These are phyloP conservation scores for Anableps anableps DNA, from an alignment of 2,797 vertebrate species.

Conservation along the genomic window DNA sequence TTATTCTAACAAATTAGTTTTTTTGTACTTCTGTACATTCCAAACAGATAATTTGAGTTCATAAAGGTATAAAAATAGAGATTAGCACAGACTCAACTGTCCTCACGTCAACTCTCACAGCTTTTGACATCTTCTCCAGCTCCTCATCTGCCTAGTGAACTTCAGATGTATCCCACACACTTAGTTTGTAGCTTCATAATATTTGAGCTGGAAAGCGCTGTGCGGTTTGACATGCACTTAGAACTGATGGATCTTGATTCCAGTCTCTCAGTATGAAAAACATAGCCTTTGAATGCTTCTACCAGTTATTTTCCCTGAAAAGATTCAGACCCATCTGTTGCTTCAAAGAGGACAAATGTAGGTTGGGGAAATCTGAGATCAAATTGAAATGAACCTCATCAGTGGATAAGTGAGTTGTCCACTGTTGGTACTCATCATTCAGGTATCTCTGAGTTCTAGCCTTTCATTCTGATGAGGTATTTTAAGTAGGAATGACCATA, in stretches of 20 bases:
- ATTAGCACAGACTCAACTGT: slow-evolving; percentile 22
- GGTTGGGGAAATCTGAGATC: slow-evolving; percentile 38
- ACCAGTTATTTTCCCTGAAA: slow-evolving; percentile 47
- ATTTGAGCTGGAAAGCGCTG: slow-evolving; percentile 65
- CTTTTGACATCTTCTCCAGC: slow-evolving; percentile 42
- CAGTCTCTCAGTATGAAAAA: slow-evolving; percentile 43
- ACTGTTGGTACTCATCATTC: slow-evolving; percentile 24
- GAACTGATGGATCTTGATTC: slow-evolving; percentile 60
- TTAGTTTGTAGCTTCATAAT: slow-evolving; percentile 60
- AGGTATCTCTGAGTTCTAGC: slow-evolving; percentile 47
- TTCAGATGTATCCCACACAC: slow-evolving; percentile 61
- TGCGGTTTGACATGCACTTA: slow-evolving; percentile 36
- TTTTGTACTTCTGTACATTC: slow-evolving; percentile 2
- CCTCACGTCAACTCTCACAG: slow-evolving; percentile 32
- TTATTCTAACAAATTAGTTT: slow-evolving; percentile 1
- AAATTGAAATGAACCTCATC: slow-evolving; percentile 46
- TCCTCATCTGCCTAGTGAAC: slow-evolving; percentile 48
- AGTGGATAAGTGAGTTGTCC: slow-evolving; percentile 18
- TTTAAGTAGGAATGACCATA: not conserved
- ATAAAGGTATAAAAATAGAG: slow-evolving; percentile 22
- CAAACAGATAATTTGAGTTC: slow-evolving; percentile 4
- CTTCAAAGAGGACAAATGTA: slow-evolving; percentile 9
- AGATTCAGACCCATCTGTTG: slow-evolving; percentile 46
- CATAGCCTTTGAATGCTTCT: slow-evolving; percentile 30
- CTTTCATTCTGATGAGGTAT: slow-evolving; percentile 28